Percentiles rank a stretch among this genome's conserved stretches.
Conservation (phyloP, 2,113 vertebrate species). For the Macroglossus sobrinus region DNA sequence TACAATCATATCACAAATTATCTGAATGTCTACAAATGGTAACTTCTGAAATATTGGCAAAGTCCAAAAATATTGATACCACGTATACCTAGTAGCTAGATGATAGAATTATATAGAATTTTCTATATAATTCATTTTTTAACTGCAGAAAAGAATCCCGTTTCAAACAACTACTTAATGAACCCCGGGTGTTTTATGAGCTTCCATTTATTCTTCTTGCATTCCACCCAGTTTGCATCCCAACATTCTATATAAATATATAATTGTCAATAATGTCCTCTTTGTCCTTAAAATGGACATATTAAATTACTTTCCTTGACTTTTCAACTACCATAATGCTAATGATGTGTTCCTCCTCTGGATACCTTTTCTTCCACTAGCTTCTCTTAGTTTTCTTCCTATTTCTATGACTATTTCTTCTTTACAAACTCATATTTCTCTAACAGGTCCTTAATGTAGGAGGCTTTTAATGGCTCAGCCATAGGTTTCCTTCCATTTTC, state of each 20-base stretch:
- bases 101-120: not conserved
- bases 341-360: not conserved
- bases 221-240: not conserved
- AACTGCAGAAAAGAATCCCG: not conserved
- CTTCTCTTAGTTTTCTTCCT: not conserved
- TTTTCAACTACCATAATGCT: not conserved
- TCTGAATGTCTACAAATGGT: not conserved
- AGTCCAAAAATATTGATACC: not conserved
- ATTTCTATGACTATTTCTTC: not conserved
- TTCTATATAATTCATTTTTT: not conserved
- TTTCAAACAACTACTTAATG: not conserved
- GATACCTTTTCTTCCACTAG: not conserved
- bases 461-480: not conserved
- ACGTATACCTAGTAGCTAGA: not conserved
- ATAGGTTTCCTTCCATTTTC: not conserved
- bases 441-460: not conserved
- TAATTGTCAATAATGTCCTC: not conserved
- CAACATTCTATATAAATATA: not conserved
- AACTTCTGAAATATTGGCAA: not conserved
- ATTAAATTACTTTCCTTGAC: not conserved
- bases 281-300: not conserved
- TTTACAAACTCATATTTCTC: not conserved
- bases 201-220: not conserved
- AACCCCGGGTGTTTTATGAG: not conserved
- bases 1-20: not conserved